Evolutionary conservation across 2,888 invertebrate genomes (phyloP).

Genomic region (Nebria brevicollis): DNA sequence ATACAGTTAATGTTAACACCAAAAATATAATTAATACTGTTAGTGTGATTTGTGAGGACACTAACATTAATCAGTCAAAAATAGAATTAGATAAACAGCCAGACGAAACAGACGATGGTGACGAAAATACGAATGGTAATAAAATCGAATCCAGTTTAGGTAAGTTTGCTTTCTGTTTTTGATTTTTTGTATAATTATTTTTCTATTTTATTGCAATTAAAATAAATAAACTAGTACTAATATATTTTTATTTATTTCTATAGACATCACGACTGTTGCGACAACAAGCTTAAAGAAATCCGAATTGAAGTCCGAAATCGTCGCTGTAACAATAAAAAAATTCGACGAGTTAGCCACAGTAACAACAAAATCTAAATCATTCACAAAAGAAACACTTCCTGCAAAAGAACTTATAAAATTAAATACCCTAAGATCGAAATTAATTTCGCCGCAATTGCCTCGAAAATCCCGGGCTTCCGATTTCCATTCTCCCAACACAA

Average conservation of each 20-base stretch:
- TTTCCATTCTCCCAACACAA: neutral
- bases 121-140: neutral
- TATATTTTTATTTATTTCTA: neutral
- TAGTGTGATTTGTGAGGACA: constrained; percentile 6
- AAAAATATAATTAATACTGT: constrained; percentile 31
- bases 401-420: constrained; percentile 9
- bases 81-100: neutral
- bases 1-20: constrained; percentile 51
- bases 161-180: constrained; percentile 25
- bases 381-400: constrained; percentile 14
- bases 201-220: neutral
- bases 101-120: neutral
- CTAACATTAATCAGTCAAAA: neutral
- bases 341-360: constrained; percentile 50
- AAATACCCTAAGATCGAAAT: constrained; percentile 23
- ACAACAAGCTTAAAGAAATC: constrained; percentile 32
- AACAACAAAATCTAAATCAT: constrained; percentile 33
- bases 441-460: constrained; percentile 22
- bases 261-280: constrained; percentile 3
- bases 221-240: neutral
- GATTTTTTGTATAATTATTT: neutral
- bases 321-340: constrained; percentile 59
- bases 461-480: constrained; percentile 40
- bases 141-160: neutral
- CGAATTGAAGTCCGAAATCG: constrained; percentile 47